Evolutionary conservation across 2,888 invertebrate species (phyloP), one percentile per base, ranked within the genome.

Genomic region (Gnatocerus cornutus): DNA sequence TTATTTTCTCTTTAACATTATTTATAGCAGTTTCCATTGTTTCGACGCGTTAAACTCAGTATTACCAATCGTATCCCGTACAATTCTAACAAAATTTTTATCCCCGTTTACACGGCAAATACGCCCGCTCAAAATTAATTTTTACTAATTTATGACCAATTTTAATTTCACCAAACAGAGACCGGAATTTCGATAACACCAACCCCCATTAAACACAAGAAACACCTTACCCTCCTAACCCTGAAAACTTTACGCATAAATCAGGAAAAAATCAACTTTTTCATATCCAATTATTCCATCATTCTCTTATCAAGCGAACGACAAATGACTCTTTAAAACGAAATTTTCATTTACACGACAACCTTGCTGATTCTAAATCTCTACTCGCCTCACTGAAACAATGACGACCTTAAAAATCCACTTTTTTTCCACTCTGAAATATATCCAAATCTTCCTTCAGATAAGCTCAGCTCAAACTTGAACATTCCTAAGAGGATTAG

Each of bases 1-100:
- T 68, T 68, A 62, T 68, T 67, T 58, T 62, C 62, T 13, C 43
- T 45, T 55, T 68, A 62, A 62, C 48, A 62, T 68, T 68, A 68
- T 68, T 68, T 55, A 68, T 62, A 43, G 62, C 55, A 6, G 48
- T 13, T 41, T 41, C 59, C 56, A 30, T 65, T 66, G 52, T 64
- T 55, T 52, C 30, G 46, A 59, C 55, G 50, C 39, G 27, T 21
- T 66, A 59, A 43, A 48, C 59, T 45, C 33, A 50, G 33, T 59
- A 59, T 66, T 67, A 58, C 56, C 67, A 53, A 61, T 67, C 66
- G 55, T 56, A 55, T 58, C 56, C 43, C 37, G 37, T 14, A 14
- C 46, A 56, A 43, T 29, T 56, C 21, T 7, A 43, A 58, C 66
- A 33, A 30, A 8, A 48, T 43, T 52, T 66, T 66, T 58, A 56